A percentile compares a stretch with the other conserved stretches of the same genome.
Conservation (phyloP, 2,113 vertebrate genomes). For the Indri indri region DNA sequence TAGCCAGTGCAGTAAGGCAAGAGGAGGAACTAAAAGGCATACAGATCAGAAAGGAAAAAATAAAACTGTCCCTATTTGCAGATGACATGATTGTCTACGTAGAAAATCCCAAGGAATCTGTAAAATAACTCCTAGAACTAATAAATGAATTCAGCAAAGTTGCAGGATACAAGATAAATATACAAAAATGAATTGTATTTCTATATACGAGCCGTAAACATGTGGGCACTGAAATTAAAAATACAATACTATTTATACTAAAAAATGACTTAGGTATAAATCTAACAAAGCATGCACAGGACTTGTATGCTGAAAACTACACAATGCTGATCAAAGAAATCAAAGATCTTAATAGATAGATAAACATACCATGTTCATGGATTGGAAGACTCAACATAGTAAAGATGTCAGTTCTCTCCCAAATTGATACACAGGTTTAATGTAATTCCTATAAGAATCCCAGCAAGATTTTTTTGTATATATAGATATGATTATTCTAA, state of each 20-base stretch:
- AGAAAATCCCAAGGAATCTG: neutral
- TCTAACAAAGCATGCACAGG: neutral
- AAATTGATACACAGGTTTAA: conserved; percentile 15
- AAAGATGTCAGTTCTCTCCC: neutral
- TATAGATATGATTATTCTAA: conserved; percentile 22
- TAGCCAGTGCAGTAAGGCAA: neutral
- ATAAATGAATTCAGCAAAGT: neutral
- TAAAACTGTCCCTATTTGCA: neutral
- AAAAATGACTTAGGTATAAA: neutral
- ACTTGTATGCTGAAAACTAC: neutral
- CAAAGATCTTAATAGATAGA: neutral
- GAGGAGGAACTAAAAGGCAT: neutral
- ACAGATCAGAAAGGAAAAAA: neutral
- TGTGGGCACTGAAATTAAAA: neutral
- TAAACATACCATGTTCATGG: neutral
- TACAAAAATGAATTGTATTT: neutral
- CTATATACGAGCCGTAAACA: neutral
- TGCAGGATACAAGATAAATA: neutral
- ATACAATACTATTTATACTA: neutral
- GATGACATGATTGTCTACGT: neutral
- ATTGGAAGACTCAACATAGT: neutral
- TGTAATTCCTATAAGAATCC: conserved; percentile 11
- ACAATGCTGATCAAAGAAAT: neutral
- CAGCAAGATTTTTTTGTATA: neutral
- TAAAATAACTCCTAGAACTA: conserved; percentile 21